Evolutionary conservation across 2,797 vertebrate genomes (phyloP).

Genomic region (Liasis olivaceus): DNA sequence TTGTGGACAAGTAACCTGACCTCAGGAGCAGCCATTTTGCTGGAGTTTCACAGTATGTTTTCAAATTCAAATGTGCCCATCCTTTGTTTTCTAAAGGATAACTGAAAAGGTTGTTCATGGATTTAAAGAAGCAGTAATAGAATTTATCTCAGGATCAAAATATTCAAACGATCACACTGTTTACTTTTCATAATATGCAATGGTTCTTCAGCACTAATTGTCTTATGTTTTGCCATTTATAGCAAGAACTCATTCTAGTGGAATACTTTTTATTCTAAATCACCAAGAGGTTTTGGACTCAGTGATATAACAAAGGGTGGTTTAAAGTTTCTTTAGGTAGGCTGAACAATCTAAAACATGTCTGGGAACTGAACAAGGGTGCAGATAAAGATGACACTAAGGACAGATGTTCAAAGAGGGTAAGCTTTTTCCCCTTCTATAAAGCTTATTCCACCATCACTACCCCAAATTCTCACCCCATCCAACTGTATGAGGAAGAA

Average conservation of each 20-base stretch:
- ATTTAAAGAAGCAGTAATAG: not conserved
- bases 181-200: not conserved
- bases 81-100: not conserved
- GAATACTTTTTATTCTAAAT: not conserved
- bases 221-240: not conserved
- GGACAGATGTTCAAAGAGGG: not conserved
- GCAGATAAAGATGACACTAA: not conserved
- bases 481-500: not conserved
- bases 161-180: not conserved
- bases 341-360: not conserved
- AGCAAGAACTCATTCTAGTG: not conserved
- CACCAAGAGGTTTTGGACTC: not conserved
- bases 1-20: not conserved
- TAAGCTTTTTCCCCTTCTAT: not conserved
- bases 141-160: not conserved
- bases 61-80: not conserved
- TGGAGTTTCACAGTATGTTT: not conserved
- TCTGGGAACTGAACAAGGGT: not conserved
- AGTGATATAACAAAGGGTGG: not conserved
- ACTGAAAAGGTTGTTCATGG: not conserved
- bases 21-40: not conserved
- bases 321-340: not conserved
- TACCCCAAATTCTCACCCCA: not conserved
- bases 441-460: not conserved
- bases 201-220: not conserved